Conservation (phyloP, 2,113 vertebrate genomes). For the Malurus melanocephalus region DNA sequence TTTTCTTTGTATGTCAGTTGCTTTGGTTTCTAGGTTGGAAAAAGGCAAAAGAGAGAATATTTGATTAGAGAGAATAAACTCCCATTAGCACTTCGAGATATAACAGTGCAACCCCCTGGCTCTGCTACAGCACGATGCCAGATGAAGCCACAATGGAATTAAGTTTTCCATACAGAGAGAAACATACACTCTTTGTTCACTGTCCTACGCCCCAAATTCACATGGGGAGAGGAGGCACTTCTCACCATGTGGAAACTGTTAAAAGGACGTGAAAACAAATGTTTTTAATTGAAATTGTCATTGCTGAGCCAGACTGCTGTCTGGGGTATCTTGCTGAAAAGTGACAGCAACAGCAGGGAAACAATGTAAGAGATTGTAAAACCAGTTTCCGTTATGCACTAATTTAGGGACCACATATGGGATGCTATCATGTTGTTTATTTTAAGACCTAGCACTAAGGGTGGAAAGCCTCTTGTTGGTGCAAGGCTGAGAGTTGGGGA, state of each 20-base stretch:
- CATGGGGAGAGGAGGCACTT: neutral
- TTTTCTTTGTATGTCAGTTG: neutral
- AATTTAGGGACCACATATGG: constrained; percentile 40
- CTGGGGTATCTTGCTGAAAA: constrained; percentile 46
- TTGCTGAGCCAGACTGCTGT: constrained; percentile 38
- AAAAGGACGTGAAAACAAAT: constrained; percentile 53
- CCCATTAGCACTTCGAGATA: neutral
- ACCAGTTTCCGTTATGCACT: neutral
- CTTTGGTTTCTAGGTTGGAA: neutral
- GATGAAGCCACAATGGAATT: neutral
- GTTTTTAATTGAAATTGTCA: constrained; percentile 63
- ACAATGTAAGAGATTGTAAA: constrained; percentile 30
- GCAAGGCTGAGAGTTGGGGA: rapidly evolving
- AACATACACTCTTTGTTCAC: neutral
- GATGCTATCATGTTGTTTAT: neutral
- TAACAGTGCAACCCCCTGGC: neutral
- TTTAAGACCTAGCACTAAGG: neutral
- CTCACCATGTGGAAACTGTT: constrained; percentile 47
- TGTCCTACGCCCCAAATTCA: neutral
- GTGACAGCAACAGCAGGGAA: constrained; percentile 52
- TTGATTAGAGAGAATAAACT: neutral
- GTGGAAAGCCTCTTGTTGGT: neutral
- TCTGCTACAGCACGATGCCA: rapidly evolving
- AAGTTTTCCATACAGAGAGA: neutral
- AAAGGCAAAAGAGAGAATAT: neutral